phyloP scores from a whole-genome alignment of 2,113 vertebrate species.

The Gymnocephalus cernua region DNA sequence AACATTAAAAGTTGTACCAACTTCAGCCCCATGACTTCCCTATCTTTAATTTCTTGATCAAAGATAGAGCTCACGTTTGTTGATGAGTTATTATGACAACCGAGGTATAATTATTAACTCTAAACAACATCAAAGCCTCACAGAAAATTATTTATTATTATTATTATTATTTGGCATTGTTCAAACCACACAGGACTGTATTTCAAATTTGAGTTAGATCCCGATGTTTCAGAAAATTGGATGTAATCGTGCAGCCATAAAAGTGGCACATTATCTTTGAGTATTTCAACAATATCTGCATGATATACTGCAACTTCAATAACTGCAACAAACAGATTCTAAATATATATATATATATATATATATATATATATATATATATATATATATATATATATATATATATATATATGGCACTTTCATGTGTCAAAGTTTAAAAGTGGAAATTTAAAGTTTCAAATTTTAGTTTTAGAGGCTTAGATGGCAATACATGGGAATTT shows the following conservation, averaged over 20 bases:
- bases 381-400: too few species aligned
- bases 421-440: neutral
- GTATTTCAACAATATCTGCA: neutral
- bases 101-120: conserved; percentile 20
- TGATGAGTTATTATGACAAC: conserved; percentile 13
- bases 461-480: neutral
- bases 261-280: neutral
- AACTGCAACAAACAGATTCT: neutral
- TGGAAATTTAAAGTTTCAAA: neutral
- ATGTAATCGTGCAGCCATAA: neutral
- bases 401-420: fast-evolving
- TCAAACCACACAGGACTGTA: conserved; percentile 1
- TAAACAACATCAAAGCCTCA: conserved; percentile 32
- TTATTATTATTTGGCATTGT: neutral
- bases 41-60: conserved; percentile 21
- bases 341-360: too few species aligned
- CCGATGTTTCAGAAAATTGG: neutral
- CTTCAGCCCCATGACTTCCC: conserved; percentile 8
- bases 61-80: conserved; percentile 8
- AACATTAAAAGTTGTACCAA: neutral
- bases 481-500: neutral
- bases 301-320: neutral
- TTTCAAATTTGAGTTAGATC: neutral
- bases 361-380: too few species aligned
- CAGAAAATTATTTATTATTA: conserved; percentile 4